These are phyloP conservation scores for Laothoe populi DNA, from an alignment of 2,888 invertebrate species.

Conservation along the genomic window DNA sequence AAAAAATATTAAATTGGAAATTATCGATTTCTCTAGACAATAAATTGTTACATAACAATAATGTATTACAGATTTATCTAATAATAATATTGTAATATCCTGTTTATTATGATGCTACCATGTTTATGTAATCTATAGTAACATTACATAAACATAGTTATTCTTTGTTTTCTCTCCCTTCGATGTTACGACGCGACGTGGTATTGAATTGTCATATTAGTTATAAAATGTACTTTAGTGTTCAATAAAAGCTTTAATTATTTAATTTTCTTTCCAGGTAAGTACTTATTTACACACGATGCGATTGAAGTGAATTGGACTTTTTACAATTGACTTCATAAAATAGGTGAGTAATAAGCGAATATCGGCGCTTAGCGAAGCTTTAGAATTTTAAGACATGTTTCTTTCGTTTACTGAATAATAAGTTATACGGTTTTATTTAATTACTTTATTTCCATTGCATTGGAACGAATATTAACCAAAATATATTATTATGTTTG, in stretches of 20 bases:
- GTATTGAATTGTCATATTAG: too few relatives aligned
- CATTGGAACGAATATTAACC: neutral
- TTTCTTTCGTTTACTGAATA: neutral
- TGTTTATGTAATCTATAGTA: too few relatives aligned
- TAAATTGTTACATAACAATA: too few relatives aligned
- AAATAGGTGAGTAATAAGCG: slow-evolving; percentile 11
- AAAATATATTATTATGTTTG: neutral
- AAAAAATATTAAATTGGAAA: too few relatives aligned
- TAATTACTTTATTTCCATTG: neutral
- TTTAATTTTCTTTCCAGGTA: slow-evolving; percentile 29
- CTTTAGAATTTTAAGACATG: neutral
- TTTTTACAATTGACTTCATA: slow-evolving; percentile 14
- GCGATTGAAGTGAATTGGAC: slow-evolving; percentile 24
- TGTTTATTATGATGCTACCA: too few relatives aligned
- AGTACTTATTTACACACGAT: slow-evolving; percentile 12
- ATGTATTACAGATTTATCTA: too few relatives aligned
- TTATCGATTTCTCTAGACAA: too few relatives aligned
- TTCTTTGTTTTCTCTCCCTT: too few relatives aligned
- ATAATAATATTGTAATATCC: too few relatives aligned
- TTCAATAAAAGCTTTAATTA: neutral
- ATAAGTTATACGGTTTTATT: neutral
- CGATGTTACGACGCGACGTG: too few relatives aligned
- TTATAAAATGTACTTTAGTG: neutral
- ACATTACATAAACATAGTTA: too few relatives aligned
- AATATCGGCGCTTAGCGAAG: neutral